phyloP scores from a whole-genome alignment of 37 sponge, comb jelly and placozoan species.

The Corticium candelabrum region DNA sequence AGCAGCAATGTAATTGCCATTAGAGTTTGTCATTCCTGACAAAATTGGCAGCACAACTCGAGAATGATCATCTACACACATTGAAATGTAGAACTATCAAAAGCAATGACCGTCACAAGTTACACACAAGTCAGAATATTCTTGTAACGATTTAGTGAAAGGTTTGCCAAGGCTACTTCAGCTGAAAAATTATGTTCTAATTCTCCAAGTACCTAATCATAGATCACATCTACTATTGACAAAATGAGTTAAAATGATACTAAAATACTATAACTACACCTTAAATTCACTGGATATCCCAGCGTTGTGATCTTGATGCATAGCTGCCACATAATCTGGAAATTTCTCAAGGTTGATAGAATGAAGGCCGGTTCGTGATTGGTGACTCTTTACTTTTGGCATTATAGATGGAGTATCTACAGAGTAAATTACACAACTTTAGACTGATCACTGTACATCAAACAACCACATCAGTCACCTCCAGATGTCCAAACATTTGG shows the following conservation, averaged over 20 bases:
- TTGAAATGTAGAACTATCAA: not conserved
- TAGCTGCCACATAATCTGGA: slow-evolving; percentile 5
- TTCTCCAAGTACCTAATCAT: too few species aligned
- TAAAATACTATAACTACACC: not conserved
- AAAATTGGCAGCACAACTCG: slow-evolving; percentile 32
- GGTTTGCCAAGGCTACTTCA: not conserved
- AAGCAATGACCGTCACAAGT: not conserved
- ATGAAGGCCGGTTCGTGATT: not conserved
- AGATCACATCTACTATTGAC: not conserved
- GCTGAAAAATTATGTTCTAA: too few species aligned
- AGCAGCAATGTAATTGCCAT: slow-evolving; percentile 58
- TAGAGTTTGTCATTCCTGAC: slow-evolving; percentile 7
- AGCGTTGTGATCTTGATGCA: not conserved
- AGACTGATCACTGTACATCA: too few species aligned
- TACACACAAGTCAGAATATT: slow-evolving; percentile 19
- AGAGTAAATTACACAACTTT: too few species aligned
- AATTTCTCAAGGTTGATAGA: slow-evolving; percentile 3
- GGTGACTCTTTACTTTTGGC: too few species aligned
- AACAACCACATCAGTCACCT: too few species aligned
- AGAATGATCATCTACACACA: slow-evolving; percentile 50
- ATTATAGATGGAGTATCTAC: not conserved
- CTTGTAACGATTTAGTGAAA: slow-evolving; percentile 11
- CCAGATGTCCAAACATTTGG: too few species aligned
- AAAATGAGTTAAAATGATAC: not conserved
- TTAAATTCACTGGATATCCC: slow-evolving; percentile 32